Conservation (phyloP, 2,113 vertebrate species). For the Corvus hawaiiensis region DNA sequence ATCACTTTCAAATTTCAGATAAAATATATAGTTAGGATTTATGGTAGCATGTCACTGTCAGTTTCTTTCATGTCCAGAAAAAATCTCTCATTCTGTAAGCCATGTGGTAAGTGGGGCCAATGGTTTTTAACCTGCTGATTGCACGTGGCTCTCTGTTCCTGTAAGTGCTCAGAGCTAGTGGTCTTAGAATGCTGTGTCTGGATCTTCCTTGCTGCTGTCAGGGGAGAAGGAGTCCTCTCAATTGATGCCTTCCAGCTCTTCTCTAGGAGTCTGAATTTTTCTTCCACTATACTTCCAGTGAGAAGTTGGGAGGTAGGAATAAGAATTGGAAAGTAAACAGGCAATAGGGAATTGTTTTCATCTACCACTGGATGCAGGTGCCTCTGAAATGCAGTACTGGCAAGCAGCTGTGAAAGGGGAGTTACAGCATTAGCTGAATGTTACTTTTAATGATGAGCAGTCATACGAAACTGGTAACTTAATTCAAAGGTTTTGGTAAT, state of each 20-base stretch:
- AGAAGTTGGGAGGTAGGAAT: background rate
- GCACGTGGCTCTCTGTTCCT: background rate
- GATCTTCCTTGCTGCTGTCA: background rate
- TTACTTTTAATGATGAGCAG: background rate
- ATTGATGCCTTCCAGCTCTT: background rate
- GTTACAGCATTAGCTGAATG: background rate
- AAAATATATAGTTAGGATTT: background rate
- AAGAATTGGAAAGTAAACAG: background rate
- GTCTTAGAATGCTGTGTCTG: background rate
- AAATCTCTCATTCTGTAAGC: background rate
- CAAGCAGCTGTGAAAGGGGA: background rate
- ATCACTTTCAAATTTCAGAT: background rate
- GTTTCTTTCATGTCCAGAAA: background rate
- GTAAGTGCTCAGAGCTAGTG: background rate
- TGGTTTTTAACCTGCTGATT: background rate
- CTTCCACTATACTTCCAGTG: background rate
- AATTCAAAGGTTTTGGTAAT: background rate
- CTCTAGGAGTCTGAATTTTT: background rate
- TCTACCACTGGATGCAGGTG: background rate
- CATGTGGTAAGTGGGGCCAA: accelerated
- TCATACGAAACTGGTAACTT: background rate
- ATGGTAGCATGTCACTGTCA: background rate
- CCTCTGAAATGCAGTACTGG: background rate
- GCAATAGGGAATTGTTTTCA: background rate
- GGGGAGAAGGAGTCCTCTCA: background rate